Evolutionary conservation across 1,140 invertebrate species (phyloP), one percentile per base, ranked within the genome.

Genomic region (Schlechtendalia chinensis): DNA sequence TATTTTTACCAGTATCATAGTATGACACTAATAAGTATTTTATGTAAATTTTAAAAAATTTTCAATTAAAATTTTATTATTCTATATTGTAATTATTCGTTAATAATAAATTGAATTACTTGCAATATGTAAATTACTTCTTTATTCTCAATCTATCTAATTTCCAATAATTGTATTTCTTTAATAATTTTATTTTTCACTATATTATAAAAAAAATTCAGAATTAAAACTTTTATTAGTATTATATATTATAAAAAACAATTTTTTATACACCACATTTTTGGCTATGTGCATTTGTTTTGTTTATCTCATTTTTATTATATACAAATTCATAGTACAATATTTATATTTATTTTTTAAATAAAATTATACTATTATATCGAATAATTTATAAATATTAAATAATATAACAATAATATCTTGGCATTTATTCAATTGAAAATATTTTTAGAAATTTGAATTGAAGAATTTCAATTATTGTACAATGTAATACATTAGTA

Each of bases 311-410:
- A 12, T 16, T 67, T 47, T 69, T 47, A 24, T 47, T 50, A 2
- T 69, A 69, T 17, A 69, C 22, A 69, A 10, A 11, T 69, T 14
- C 10, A 10, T 47, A 69, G 14, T 67, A 56, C 17, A 24, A 67
- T 67, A 67, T 45, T n/a, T 24, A 24, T 22, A 67, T 12, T 63
- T 32, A 63, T 65, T 65, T 67, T 47, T 12, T 45, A 67, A 45
- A 45, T 67, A 67, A 5, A 19, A 32, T 29, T 32, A 3, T 12
- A 8, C 1, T 12, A 8, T 67, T 29, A 27, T 61, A 56, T n/a
- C 19, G 4, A 56, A 39, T 22, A 11, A 32, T 10, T 8, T 50
- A 45, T 45, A 22, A 47, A 67, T 45, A 45, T 27, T 67, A 63
- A 63, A 63, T 63, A 19, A 39, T 39, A 45, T 45, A 45, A 65